Evolutionary conservation across 2,797 vertebrate species (phyloP).

Genomic region (Typhlichthys eigenmanni): DNA sequence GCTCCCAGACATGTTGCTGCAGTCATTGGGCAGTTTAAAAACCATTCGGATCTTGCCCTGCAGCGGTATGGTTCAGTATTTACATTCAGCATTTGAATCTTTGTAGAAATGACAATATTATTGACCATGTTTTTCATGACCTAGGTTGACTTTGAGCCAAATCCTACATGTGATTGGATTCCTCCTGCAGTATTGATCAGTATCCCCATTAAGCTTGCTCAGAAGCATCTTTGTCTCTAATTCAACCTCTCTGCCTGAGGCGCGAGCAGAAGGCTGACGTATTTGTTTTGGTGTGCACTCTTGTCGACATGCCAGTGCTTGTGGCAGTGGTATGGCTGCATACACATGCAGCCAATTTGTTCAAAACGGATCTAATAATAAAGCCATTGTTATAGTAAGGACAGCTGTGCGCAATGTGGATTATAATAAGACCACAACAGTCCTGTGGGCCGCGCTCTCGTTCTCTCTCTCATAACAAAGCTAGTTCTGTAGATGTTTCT

Average conservation of each 20-base stretch:
- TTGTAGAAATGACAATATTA: slow-evolving; percentile 44
- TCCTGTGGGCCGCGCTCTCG: slow-evolving; percentile 10
- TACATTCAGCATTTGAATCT: slow-evolving; percentile 29
- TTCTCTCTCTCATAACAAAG: slow-evolving; percentile 21
- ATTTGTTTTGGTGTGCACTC: slow-evolving; percentile 34
- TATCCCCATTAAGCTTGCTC: slow-evolving; percentile 55
- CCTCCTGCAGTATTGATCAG: slow-evolving; percentile 57
- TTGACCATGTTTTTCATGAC: slow-evolving; percentile 48
- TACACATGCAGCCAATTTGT: slow-evolving; percentile 47
- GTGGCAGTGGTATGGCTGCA: slow-evolving; percentile 9
- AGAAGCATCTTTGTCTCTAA: slow-evolving; percentile 54
- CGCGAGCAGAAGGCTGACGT: slow-evolving; percentile 46
- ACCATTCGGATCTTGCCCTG: slow-evolving; percentile 1
- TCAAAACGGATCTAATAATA: slow-evolving; percentile 51
- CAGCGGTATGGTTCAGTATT: slow-evolving; percentile 14
- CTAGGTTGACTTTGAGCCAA: slow-evolving; percentile 57
- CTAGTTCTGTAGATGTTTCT: slow-evolving; percentile 39
- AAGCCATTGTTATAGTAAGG: slow-evolving; percentile 33
- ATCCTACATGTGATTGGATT: slow-evolving; percentile 51
- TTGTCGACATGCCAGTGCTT: slow-evolving; percentile 23
- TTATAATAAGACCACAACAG: slow-evolving; percentile 18
- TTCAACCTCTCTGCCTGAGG: slow-evolving; percentile 41
- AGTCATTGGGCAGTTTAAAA: slow-evolving; percentile 6
- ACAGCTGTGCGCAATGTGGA: slow-evolving; percentile 22
- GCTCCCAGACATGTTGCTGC: slow-evolving; percentile 13